phyloP scores from a whole-genome alignment of 2,113 vertebrate genomes.

The Nettapus auritus region DNA sequence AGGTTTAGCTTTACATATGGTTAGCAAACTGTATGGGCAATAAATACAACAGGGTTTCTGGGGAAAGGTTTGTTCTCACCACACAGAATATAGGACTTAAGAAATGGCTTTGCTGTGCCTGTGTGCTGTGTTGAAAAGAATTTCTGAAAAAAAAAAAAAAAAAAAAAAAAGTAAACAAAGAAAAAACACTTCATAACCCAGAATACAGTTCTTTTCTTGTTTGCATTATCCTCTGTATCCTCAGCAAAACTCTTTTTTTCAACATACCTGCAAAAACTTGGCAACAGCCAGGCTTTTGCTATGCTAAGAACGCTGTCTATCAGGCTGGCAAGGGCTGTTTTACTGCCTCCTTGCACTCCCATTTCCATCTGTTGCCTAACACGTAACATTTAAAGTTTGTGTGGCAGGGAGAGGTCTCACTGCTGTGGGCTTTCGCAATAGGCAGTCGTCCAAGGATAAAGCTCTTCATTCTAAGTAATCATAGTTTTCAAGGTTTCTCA shows the following conservation, averaged over 20 bases:
- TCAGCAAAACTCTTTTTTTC: not conserved
- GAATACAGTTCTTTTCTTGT: not conserved
- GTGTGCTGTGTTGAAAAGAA: not conserved
- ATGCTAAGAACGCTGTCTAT: not conserved
- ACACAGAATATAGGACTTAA: not conserved
- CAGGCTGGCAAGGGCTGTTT: not conserved
- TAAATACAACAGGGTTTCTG: constrained; percentile 2
- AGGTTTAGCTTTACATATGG: constrained; percentile 1
- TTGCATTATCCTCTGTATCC: not conserved
- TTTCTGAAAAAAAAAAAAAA: not conserved
- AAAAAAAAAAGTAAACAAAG: too few relatives aligned
- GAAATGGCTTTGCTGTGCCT: not conserved
- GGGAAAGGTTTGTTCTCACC: constrained; percentile 1
- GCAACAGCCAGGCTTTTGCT: not conserved
- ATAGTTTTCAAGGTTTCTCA: not conserved
- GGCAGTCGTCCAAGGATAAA: not conserved
- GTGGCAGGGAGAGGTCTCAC: not conserved
- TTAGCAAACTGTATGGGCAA: constrained; percentile 8
- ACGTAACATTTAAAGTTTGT: not conserved
- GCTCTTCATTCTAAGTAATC: not conserved
- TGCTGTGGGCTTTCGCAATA: not conserved
- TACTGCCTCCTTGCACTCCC: not conserved
- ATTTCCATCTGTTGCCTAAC: constrained; percentile 25
- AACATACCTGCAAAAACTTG: not conserved
- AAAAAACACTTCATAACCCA: not conserved